A percentile compares a stretch with the other conserved stretches of the same genome.
These are phyloP conservation scores for Pocota personata DNA, from an alignment of 2,888 invertebrate genomes.

Conservation along the genomic window DNA sequence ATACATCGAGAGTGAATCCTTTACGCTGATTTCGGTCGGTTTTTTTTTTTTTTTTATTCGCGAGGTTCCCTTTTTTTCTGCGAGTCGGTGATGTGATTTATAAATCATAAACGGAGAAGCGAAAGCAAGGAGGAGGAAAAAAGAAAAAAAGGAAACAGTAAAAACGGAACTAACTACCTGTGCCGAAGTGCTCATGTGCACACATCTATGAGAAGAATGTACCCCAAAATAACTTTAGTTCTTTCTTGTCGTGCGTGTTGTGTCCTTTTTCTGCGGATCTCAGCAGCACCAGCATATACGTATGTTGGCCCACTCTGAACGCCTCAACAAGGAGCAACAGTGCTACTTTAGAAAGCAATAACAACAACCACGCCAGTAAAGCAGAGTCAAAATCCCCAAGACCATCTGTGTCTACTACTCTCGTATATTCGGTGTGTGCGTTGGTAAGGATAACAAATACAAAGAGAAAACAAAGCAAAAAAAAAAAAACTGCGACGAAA, in stretches of 20 bases:
- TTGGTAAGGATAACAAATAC: slow-evolving; percentile 42
- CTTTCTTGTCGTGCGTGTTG: slow-evolving; percentile 50
- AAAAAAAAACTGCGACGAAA: slow-evolving; percentile 38
- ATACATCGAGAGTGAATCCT: slow-evolving; percentile 15
- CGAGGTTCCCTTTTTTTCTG: neutral
- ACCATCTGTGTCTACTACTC: slow-evolving; percentile 53
- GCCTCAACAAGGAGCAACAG: slow-evolving; percentile 63
- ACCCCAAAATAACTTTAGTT: slow-evolving; percentile 61
- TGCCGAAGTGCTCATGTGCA: slow-evolving; percentile 69
- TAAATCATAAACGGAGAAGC: slow-evolving; percentile 41
- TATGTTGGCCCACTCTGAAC: slow-evolving; percentile 12
- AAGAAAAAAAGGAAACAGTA: slow-evolving; percentile 10
- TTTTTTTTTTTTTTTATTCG: slow-evolving; percentile 24
- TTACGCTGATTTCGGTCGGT: slow-evolving; percentile 5
- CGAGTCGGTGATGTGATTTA: slow-evolving; percentile 53
- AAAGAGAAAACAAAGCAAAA: neutral
- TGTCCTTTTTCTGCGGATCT: slow-evolving; percentile 38
- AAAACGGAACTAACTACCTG: slow-evolving; percentile 53
- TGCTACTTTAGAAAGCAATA: slow-evolving; percentile 49
- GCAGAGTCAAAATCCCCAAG: slow-evolving; percentile 21
- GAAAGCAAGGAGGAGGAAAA: slow-evolving; percentile 1
- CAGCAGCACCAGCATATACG: slow-evolving; percentile 1
- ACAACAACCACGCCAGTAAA: slow-evolving; percentile 54
- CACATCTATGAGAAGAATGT: slow-evolving; percentile 56
- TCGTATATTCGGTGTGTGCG: slow-evolving; percentile 3